These are phyloP conservation scores for Ophioninae sp. DNA, from an alignment of 2,888 invertebrate species.

Conservation along the genomic window DNA sequence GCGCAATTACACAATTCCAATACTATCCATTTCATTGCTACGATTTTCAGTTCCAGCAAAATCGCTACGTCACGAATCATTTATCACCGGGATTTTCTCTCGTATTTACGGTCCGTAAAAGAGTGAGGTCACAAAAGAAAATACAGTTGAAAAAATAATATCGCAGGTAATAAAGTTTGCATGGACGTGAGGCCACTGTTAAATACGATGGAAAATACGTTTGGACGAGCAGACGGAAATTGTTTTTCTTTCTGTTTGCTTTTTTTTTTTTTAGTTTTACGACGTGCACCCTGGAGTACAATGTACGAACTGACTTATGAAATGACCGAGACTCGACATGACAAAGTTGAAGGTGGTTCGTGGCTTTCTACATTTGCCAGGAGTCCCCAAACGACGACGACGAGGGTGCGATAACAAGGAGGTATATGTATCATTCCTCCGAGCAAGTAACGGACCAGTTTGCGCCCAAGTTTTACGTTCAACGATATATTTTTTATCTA, in stretches of 20 bases:
- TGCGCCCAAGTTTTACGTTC: slow-evolving; percentile 58
- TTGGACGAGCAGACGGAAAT: background rate
- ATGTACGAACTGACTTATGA: slow-evolving; percentile 16
- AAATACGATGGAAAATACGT: slow-evolving; percentile 8
- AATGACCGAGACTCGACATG: slow-evolving; percentile 39
- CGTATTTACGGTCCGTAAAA: background rate
- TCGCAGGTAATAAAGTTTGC: background rate
- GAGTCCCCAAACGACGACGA: slow-evolving; percentile 51
- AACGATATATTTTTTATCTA: slow-evolving; percentile 21
- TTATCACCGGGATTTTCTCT: background rate
- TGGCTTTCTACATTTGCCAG: slow-evolving; percentile 45
- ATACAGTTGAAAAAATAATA: background rate
- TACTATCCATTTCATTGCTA: background rate
- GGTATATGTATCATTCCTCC: slow-evolving; percentile 47
- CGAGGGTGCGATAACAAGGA: slow-evolving; percentile 60
- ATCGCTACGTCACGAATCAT: background rate
- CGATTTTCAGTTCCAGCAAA: background rate
- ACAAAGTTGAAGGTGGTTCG: slow-evolving; percentile 35
- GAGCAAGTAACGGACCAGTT: slow-evolving; percentile 49
- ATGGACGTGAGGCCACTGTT: background rate
- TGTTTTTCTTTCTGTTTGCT: background rate
- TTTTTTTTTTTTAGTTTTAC: background rate
- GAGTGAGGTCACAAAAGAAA: background rate
- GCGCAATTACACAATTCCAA: background rate
- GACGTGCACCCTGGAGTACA: slow-evolving; percentile 2